phyloP scores from a whole-genome alignment of 53 echinoderm and acorn worm genomes.

The Stichopus horrens region DNA sequence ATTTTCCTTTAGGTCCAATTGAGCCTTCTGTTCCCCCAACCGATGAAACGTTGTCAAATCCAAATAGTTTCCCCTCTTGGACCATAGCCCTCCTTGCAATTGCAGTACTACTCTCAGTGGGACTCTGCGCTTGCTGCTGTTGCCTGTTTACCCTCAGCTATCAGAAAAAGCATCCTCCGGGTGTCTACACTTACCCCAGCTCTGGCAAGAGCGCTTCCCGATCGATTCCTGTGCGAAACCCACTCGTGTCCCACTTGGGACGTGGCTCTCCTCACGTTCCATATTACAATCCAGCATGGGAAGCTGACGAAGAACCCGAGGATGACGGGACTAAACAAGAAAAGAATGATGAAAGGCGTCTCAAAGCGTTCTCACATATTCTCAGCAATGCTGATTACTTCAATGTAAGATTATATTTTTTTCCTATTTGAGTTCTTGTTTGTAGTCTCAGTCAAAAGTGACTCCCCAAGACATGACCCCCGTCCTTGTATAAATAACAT shows the following conservation, averaged over 20 bases:
- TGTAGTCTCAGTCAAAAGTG: no score
- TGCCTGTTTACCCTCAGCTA: not conserved
- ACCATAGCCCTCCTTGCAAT: not conserved
- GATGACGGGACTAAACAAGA: not conserved
- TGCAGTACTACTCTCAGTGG: not conserved
- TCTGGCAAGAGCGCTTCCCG: not conserved
- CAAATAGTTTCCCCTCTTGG: not conserved
- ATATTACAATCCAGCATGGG: slow-evolving; percentile 1
- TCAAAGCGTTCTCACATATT: slow-evolving; percentile 4
- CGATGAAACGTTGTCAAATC: not conserved
- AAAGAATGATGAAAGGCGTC: not conserved
- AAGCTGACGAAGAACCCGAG: not conserved
- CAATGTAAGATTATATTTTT: not conserved
- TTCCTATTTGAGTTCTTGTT: no score
- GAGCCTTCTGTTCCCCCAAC: not conserved
- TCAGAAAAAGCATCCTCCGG: not conserved
- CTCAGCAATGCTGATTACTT: slow-evolving; percentile 13
- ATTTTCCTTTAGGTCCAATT: not conserved
- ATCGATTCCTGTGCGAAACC: not conserved
- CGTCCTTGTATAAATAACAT: no score
- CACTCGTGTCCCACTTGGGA: not conserved
- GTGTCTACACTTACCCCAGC: not conserved
- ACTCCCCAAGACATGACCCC: no score
- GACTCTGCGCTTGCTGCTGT: slow-evolving; percentile 1
- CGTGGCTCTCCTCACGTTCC: not conserved